Base-by-base conservation (phyloP, 2,113 vertebrate species). In the Silurus asotus region DNA sequence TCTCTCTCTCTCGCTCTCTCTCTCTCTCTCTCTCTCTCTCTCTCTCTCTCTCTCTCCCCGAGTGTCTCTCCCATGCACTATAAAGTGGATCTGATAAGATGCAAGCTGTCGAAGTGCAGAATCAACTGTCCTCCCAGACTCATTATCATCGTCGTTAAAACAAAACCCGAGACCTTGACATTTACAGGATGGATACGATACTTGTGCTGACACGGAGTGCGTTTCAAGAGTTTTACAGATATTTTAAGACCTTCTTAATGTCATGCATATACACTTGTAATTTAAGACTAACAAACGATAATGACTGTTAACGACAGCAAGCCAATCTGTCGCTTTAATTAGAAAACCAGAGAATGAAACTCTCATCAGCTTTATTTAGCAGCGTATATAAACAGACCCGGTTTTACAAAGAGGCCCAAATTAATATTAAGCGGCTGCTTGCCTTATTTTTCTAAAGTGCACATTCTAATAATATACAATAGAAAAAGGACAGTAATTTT, bases 121-220 rank as follows among this genome's bases (percentile, higher is more conserved):
- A 70, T 25, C 49, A 59, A 49, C 53, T 77, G 45, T 62, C 80
- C 59, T 20, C 48, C 10, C 20, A 19, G n/a, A 19, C 53, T 53
- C 37, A 64, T 75, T 81, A n/a, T 70, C 56, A 37, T 83, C 61
- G 20, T 53, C n/a, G 5, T 62, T 75, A 6, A n/a, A 75, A n/a
- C 19, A 70, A 19, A 28, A 48, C 17, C 62, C 3, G 25, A 61
- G 48, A 64, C 80, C 56, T 74, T 81, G 81, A 56, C 76, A 86
- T 86, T 88, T 88, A 86, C 2, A 13, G 58, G 5, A 74, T 28
- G 28, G 78, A 75, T 62, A 64, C 51, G 56, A 75, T 74, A 58
- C 62, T 67, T 55, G 17, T 37, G 37, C 11, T 14, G 56, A 61
- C 37, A 84, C 58, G 28, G 81, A 74, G 49, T 58, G 45, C 56